A percentile compares a stretch with the other conserved stretches of the same genome.
Conservation (phyloP, 92 coral and sea anemone species). For the Porites lobata region DNA sequence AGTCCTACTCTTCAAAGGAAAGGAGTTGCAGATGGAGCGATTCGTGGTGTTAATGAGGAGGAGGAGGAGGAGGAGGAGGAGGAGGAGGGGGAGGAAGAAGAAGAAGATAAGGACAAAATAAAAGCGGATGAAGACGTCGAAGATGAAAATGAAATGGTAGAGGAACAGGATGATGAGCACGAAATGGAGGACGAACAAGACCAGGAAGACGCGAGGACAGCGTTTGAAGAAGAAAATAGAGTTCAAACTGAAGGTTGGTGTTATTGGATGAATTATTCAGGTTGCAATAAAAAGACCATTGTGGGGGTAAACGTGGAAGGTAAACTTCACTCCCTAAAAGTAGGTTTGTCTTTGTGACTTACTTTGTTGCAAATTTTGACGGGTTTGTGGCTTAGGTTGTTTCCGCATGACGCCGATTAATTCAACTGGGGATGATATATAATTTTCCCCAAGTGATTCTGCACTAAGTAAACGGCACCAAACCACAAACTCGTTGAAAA, state of each 20-base stretch:
- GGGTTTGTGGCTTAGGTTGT: too few species aligned
- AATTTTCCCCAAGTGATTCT: too few species aligned
- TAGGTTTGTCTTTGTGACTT: too few species aligned
- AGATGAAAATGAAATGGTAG: neutral
- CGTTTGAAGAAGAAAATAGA: slow-evolving; percentile 21
- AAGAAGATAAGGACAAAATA: neutral
- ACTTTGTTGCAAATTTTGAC: too few species aligned
- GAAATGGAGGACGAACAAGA: neutral
- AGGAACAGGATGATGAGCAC: neutral
- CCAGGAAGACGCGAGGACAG: slow-evolving; percentile 24
- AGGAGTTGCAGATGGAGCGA: slow-evolving; percentile 34
- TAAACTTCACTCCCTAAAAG: too few species aligned
- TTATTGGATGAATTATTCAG: too few species aligned
- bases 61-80: slow-evolving; percentile 3
- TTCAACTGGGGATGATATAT: too few species aligned
- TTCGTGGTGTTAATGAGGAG: neutral
- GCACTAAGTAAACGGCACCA: too few species aligned
- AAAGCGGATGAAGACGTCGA: neutral
- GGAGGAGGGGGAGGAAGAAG: neutral
- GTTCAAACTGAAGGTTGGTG: neutral
- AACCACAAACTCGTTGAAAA: too few species aligned
- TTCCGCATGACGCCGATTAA: too few species aligned
- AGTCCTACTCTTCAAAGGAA: slow-evolving; percentile 86
- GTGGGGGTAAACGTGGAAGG: too few species aligned
- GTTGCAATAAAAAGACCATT: too few species aligned